Conservation (phyloP, 2,797 vertebrate genomes). For the Tokudaia muenninki region DNA sequence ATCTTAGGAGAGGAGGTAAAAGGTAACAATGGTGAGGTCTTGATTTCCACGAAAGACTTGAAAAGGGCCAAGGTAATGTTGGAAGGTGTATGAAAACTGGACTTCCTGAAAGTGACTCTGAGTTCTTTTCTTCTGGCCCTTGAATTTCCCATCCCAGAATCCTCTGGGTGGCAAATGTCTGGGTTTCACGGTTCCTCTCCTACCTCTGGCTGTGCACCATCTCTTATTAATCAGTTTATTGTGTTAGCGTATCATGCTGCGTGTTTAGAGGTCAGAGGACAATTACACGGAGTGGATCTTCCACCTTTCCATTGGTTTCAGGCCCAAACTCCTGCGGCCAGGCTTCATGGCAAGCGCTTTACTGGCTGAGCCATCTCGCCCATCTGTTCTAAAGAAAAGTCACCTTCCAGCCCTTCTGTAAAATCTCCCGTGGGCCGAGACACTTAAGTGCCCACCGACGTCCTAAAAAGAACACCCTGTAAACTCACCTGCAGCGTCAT, state of each 20-base stretch:
- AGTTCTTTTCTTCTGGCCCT: conserved; percentile 44
- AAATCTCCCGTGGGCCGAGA: conserved; percentile 19
- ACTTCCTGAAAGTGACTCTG: conserved; percentile 52
- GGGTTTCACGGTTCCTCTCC: background rate
- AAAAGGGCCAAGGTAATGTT: conserved; percentile 29
- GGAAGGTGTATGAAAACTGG: conserved; percentile 36
- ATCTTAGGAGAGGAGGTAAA: background rate
- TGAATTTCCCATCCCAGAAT: conserved; percentile 50
- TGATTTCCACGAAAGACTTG: conserved; percentile 30
- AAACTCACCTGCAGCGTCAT: background rate
- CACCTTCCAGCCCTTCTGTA: conserved; percentile 16
- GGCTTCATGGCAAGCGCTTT: background rate
- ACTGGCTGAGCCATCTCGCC: background rate
- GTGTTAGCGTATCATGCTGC: background rate
- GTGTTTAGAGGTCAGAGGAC: background rate
- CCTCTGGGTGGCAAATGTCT: conserved; percentile 17
- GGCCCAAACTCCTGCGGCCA: background rate
- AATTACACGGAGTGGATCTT: background rate
- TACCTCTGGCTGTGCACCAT: background rate
- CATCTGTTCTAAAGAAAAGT: conserved; percentile 44
- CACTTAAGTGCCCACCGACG: conserved; percentile 12
- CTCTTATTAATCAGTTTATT: background rate
- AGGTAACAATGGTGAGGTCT: conserved; percentile 10
- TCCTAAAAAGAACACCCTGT: conserved; percentile 6
- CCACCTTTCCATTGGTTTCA: background rate